Conservation (phyloP, 37 sponge, comb jelly and placozoan genomes). For the Bolinopsis microptera region DNA sequence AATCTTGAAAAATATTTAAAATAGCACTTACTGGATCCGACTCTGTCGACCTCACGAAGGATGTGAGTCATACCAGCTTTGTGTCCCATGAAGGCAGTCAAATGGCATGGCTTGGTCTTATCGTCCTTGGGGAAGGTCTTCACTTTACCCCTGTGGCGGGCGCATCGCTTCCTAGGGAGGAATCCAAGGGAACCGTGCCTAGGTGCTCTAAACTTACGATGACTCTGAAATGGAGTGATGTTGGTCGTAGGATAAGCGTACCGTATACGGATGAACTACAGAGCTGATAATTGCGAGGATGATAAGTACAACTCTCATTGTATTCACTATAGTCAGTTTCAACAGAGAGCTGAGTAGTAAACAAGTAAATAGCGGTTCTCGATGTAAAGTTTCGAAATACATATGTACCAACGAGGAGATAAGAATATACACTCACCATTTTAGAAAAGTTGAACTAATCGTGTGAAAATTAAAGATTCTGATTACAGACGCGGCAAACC, state of each 20-base stretch:
- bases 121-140: conserved; percentile 99
- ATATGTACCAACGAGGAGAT: too few relatives aligned
- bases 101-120: conserved; percentile 85
- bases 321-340: too few relatives aligned
- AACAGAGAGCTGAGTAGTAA: too few relatives aligned
- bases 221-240: conserved; percentile 77
- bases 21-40: conserved; percentile 97
- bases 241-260: too few relatives aligned
- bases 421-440: too few relatives aligned
- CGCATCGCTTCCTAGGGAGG: conserved; percentile 94
- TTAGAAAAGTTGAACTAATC: too few relatives aligned
- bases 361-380: too few relatives aligned
- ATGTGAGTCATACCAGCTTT: conserved; percentile 99
- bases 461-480: neutral
- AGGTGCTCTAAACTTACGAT: conserved; percentile 96
- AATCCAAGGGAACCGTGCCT: conserved; percentile 99
- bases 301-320: too few relatives aligned
- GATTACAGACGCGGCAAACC: neutral
- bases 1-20: too few relatives aligned
- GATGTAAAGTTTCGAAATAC: too few relatives aligned
- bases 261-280: neutral
- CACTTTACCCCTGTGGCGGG: conserved; percentile 93
- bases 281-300: too few relatives aligned
- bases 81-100: conserved; percentile 98
- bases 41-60: conserved; percentile 85